Base-by-base conservation (phyloP, 2,888 invertebrate species). In the Luffia ferchaultella region DNA sequence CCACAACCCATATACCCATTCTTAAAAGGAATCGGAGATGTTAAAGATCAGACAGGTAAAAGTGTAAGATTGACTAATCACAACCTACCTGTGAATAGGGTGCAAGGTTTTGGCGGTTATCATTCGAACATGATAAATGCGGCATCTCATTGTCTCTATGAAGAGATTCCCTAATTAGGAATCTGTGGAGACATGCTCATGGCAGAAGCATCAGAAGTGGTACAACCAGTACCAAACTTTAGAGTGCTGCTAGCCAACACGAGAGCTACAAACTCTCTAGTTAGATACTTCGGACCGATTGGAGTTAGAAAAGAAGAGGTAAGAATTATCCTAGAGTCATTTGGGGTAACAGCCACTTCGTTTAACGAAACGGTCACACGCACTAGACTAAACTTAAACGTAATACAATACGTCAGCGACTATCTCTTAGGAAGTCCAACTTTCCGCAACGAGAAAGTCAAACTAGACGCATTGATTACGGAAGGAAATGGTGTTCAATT, bases 111-210 rank as follows among this genome's bases (percentile, higher is more conserved):
- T 1, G 48, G 48, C 1, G 48, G 48, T 2, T 48, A 48, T 19
- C 42, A 48, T n/a, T 48, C 9, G 57, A 56, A 42, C 56, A 51
- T 1, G 61, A 64, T 53, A 58, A 60, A 49, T 62, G 64, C 62
- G 1, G 16, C 9, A 40, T 20, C 42, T 2, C 53, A 53, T 45
- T 48, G 45, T 16, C 53, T 53, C 47, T 53, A 53, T 48, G 50
- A 53, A 48, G 50, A 50, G 44, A 45, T 53, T 19, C 53, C 53
- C 15, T 43, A 45, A 15, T 12, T 53, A n/a, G 53, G 50, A 18
- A 50, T 52, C 18, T 49, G 46, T 50, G 53, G 50, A 42, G 43
- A 42, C 16, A 42, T n/a, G 16, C n/a, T 42, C 7, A 42, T 42
- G 43, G 7, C 43, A 9, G 12, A 7, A 30, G 43, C n/a, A n/a